These are phyloP conservation scores for Phallusia fumigata DNA, from an alignment of 23 tunicate species.

Conservation along the genomic window DNA sequence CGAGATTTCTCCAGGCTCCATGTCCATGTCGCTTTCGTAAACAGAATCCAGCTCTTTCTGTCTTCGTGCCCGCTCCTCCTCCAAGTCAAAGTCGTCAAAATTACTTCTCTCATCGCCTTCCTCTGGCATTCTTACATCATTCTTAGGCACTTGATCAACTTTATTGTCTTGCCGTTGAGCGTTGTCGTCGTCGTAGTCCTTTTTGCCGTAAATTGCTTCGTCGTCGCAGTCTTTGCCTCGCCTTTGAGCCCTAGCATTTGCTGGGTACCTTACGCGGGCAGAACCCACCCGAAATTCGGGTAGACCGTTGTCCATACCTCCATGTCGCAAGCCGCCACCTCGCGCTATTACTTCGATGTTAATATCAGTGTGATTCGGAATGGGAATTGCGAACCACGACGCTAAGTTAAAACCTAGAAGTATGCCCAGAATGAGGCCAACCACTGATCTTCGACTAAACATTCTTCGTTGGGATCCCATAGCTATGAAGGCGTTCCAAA, in stretches of 20 bases:
- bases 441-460: conserved; percentile 46
- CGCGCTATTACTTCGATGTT: conserved; percentile 49
- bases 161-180: not conserved
- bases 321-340: conserved; percentile 13
- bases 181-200: not conserved
- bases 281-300: conserved; percentile 46
- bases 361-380: conserved; percentile 50
- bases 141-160: not conserved
- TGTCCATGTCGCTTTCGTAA: conserved; percentile 57
- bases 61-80: conserved; percentile 40
- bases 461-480: conserved; percentile 38
- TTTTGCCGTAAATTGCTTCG: conserved; percentile 43
- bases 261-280: conserved; percentile 30
- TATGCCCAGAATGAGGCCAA: conserved; percentile 40
- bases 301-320: conserved; percentile 12
- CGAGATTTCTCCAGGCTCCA: conserved; percentile 19
- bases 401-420: conserved; percentile 59
- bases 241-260: not conserved
- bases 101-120: not conserved
- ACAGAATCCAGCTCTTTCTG: conserved; percentile 57
- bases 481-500: not conserved
- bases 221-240: conserved; percentile 48
- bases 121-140: not conserved
- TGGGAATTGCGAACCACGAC: conserved; percentile 53
- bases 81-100: conserved; percentile 33